Percentiles rank a stretch among this genome's conserved stretches.
Evolutionary conservation across 2,888 invertebrate species (phyloP).

Genomic region (Marronus borbonicus): DNA sequence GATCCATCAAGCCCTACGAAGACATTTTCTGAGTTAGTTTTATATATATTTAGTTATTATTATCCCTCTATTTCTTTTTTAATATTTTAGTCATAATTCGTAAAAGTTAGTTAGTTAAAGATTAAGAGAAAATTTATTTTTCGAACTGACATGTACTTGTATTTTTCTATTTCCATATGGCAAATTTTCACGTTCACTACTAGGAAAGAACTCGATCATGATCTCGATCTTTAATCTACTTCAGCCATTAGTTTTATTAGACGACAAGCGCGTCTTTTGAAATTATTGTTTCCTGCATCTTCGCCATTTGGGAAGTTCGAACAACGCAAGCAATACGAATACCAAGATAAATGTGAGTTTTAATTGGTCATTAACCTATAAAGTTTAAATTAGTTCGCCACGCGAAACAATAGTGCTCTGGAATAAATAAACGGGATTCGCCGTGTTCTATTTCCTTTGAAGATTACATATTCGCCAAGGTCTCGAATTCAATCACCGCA

Average conservation of each 20-base stretch:
- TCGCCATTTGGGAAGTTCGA: neutral
- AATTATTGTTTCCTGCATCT: slow-evolving; percentile 4
- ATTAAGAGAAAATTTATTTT: too few relatives aligned
- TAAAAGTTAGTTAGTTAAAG: too few relatives aligned
- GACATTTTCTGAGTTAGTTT: too few relatives aligned
- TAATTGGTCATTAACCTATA: slow-evolving; percentile 42
- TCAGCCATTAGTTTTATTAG: neutral
- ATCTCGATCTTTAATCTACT: too few relatives aligned
- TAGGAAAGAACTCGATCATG: too few relatives aligned
- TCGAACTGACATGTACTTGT: too few relatives aligned
- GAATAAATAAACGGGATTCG: slow-evolving; percentile 40
- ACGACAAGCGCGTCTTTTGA: neutral
- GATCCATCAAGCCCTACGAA: too few relatives aligned
- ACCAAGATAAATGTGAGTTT: slow-evolving; percentile 34
- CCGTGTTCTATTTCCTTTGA: slow-evolving; percentile 39
- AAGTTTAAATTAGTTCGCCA: slow-evolving; percentile 42
- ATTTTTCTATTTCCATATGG: too few relatives aligned
- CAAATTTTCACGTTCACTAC: too few relatives aligned
- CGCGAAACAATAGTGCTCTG: slow-evolving; percentile 34
- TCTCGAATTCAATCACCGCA: slow-evolving; percentile 42
- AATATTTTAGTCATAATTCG: too few relatives aligned
- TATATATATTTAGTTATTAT: too few relatives aligned
- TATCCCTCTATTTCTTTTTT: too few relatives aligned
- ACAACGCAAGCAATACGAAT: neutral
- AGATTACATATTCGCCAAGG: slow-evolving; percentile 33